Base-by-base conservation (phyloP, 2,888 invertebrate genomes). In the Drosophila longiperda region DNA sequence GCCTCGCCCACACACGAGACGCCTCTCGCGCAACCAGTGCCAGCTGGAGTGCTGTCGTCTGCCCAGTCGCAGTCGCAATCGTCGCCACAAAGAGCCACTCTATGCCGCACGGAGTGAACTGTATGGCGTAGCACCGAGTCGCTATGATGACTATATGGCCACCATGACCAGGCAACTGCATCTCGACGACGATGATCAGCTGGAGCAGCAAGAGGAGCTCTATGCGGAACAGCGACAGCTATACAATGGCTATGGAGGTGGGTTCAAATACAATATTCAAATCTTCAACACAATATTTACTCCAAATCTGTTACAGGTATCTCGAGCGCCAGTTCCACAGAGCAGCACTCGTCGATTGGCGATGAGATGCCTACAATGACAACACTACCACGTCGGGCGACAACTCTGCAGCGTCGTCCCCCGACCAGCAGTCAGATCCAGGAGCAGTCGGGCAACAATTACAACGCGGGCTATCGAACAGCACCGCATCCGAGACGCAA, bases 61-160 rank as follows among this genome's bases (percentile, higher is more conserved):
- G 68, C 84, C 89, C 20, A 78, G 66, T 50, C 87, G 78, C 17
- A 77, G 72, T 60, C 80, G 87, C 20, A 78, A 32, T 20, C 40
- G 42, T 49, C 61, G 66, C 12, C 80, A 66, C 62, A 89, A 90
- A 57, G 89, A 88, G 50, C 82, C 87, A 3, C 45, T 83, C 1
- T 90, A 87, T 57, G 81, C 87, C 17, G 82, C 90, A 32, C 75
- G 87, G 33, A 83, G 89, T 55, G 90, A 87, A 9, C 53, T 88
- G 6, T 87, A 88, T 48, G 90, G 86, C 1, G 67, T 64, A 2
- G 63, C 78, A 1, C 32, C 68, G 65, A 91, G 77, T 73, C 86
- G 87, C 11, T 91, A 91, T 66, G 90, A 91, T 49, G 92, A 91
- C 77, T 91, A 91, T 33, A 91, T 92, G 89, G 80, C 87, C 72